Evolutionary conservation across 2,888 invertebrate genomes (phyloP).

Genomic region (Mechanitis messenoides): DNA sequence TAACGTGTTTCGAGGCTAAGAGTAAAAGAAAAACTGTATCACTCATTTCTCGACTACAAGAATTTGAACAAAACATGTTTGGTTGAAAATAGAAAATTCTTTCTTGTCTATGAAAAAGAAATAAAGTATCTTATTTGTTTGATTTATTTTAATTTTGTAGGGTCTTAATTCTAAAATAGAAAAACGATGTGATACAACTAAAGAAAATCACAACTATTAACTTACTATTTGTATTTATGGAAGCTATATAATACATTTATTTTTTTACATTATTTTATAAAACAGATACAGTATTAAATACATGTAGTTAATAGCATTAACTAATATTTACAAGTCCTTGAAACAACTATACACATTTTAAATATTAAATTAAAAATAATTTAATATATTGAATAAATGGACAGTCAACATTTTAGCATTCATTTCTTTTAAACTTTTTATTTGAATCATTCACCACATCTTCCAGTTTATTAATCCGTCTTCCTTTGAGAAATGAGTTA

Average conservation of each 20-base stretch:
- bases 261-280: slow-evolving; percentile 68
- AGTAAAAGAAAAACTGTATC: too few relatives aligned
- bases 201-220: slow-evolving; percentile 34
- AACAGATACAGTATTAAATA: slow-evolving; percentile 74
- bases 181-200: slow-evolving; percentile 28
- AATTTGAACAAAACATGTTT: too few relatives aligned
- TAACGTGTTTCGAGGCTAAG: too few relatives aligned
- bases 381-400: slow-evolving; percentile 62
- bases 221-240: slow-evolving; percentile 54
- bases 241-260: slow-evolving; percentile 70
- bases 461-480: slow-evolving; percentile 64
- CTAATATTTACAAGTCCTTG: slow-evolving; percentile 71
- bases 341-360: slow-evolving; percentile 61
- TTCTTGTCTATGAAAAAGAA: background rate
- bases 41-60: too few relatives aligned
- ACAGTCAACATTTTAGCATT: slow-evolving; percentile 61
- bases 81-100: background rate
- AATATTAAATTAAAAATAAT: slow-evolving; percentile 65
- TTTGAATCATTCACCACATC: slow-evolving; percentile 62
- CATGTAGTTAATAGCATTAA: slow-evolving; percentile 60
- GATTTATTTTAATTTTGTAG: slow-evolving; percentile 32
- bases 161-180: slow-evolving; percentile 27
- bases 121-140: slow-evolving; percentile 17
- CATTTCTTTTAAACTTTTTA: slow-evolving; percentile 72
- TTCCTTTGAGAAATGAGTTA: slow-evolving; percentile 62